Evolutionary conservation across 2,888 invertebrate species (phyloP).

Genomic region (Dynastes grantii): DNA sequence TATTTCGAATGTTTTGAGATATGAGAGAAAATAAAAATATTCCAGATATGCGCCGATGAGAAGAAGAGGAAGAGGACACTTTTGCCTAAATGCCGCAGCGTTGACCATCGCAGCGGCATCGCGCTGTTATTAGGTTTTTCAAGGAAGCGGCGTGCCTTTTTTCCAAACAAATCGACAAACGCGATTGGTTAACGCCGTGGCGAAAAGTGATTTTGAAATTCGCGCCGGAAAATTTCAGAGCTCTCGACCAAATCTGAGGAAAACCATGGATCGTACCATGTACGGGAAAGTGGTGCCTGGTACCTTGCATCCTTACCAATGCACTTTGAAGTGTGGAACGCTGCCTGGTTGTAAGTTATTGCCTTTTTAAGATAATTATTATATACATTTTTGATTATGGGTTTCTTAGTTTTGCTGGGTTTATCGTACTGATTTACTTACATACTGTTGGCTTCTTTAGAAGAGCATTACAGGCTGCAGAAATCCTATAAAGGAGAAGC

Average conservation of each 20-base stretch:
- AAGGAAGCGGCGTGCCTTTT: slow-evolving; percentile 37
- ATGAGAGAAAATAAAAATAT: slow-evolving; percentile 61
- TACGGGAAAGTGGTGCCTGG: slow-evolving; percentile 91
- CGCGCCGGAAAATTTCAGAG: slow-evolving; percentile 17
- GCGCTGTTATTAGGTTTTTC: slow-evolving; percentile 4
- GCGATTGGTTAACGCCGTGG: not conserved
- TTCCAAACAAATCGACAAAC: slow-evolving; percentile 11
- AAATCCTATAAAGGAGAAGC: no score
- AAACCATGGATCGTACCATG: slow-evolving; percentile 89
- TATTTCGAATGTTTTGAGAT: slow-evolving; percentile 56
- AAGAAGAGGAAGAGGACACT: slow-evolving; percentile 38
- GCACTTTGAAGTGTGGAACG: slow-evolving; percentile 87
- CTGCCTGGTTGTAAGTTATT: slow-evolving; percentile 88
- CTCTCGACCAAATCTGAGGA: not conserved
- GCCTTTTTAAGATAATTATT: not conserved
- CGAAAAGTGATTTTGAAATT: slow-evolving; percentile 43
- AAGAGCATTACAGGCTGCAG: no score
- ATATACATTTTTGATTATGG: no score
- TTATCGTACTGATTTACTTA: no score
- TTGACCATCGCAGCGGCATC: slow-evolving; percentile 1
- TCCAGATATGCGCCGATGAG: slow-evolving; percentile 56
- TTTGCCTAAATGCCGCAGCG: slow-evolving; percentile 50
- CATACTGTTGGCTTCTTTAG: no score
- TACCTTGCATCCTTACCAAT: slow-evolving; percentile 89
- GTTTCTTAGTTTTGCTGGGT: no score